Base-by-base conservation (phyloP, 2,888 invertebrate species). In the Thereva unica region DNA sequence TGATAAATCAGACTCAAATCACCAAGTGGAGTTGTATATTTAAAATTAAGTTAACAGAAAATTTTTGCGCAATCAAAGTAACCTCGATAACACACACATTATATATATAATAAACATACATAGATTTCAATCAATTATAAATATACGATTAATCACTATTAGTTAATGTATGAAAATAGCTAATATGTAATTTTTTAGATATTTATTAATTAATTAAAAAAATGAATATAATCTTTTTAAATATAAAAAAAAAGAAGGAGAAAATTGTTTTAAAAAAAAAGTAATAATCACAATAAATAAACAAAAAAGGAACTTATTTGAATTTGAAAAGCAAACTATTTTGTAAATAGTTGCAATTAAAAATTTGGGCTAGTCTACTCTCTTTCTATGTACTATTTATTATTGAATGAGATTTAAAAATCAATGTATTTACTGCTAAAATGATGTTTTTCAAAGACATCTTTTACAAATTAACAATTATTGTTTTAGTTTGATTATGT, bases 151-250 rank as follows among this genome's bases (percentile, higher is more conserved):
- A 55, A 65, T 44, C 56, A 67, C 52, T 61, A 66, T 59, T 63
- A 61, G 52, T 59, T 67, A 64, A 63, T 67, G 67, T 67, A 67
- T 64, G 64, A 67, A 23, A 67, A 67, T 67, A 67, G 67, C 64
- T 67, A 64, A 67, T 67, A 67, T 49, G 56, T 53, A 54, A 54
- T 67, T 67, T 67, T 67, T 67, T 67, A 67, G 67, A 67, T 67
- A 67, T 67, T 67, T 67, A 67, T 67, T 67, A 64, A 64, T 64
- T 59, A 59, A 41, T 59, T 59, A 47, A 47, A 59, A 59, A 59
- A 52, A 52, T 52, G 23, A 52, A 10, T 59, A 49, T 59, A 59
- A 59, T 47, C 37, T 59, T 59, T 59, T 49, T 49, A 45, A 37
- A 10, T 47, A 47, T 47, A 47, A 59, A 23, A 23, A 23, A 23